Evolutionary conservation across 2,113 vertebrate genomes (phyloP).

Genomic region (Pluvianellus socialis): DNA sequence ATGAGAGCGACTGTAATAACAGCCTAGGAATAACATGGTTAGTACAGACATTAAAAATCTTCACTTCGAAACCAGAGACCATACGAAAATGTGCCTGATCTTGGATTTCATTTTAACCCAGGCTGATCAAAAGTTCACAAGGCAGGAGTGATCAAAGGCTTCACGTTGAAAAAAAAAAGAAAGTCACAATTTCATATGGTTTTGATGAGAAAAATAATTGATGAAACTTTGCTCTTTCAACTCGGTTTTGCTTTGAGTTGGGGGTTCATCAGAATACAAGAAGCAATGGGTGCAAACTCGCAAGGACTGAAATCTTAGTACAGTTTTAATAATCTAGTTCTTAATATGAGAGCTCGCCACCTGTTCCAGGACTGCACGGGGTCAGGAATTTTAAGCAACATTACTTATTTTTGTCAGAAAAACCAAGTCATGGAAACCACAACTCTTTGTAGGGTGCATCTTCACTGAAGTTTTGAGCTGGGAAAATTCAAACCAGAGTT

Average conservation of each 20-base stretch:
- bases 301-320: background rate
- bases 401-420: background rate
- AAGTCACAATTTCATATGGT: constrained; percentile 36
- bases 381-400: background rate
- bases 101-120: background rate
- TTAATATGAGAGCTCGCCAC: background rate
- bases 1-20: background rate
- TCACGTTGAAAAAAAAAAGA: background rate
- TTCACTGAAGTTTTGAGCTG: background rate
- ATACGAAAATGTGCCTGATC: background rate
- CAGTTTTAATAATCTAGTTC: background rate
- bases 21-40: background rate
- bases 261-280: background rate
- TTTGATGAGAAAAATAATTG: constrained; percentile 44
- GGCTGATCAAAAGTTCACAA: background rate
- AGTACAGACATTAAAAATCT: background rate
- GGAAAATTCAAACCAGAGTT: background rate
- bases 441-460: rapidly evolving
- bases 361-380: background rate
- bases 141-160: constrained; percentile 40
- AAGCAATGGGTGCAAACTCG: rapidly evolving
- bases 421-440: background rate
- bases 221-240: constrained; percentile 23
- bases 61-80: background rate
- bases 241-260: constrained; percentile 27